Evolutionary conservation across 1,140 invertebrate species (phyloP).

Genomic region (Atta texana): DNA sequence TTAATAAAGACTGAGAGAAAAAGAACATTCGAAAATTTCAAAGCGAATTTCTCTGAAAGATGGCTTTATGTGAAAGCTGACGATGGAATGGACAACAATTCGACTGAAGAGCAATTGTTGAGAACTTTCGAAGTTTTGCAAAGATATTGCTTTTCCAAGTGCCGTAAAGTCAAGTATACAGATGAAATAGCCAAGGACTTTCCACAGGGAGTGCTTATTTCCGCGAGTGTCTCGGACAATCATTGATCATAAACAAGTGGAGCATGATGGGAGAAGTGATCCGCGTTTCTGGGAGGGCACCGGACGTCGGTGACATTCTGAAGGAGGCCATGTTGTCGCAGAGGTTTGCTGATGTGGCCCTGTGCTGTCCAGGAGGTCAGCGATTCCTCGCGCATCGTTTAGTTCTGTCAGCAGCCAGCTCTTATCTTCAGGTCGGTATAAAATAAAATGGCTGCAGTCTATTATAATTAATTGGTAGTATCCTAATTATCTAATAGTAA

Average conservation of each 20-base stretch:
- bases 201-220: constrained; percentile 7
- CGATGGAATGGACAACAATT: constrained; percentile 6
- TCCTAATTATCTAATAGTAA: not conserved
- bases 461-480: not conserved
- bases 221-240: not conserved
- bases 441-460: not conserved
- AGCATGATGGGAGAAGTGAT: constrained; percentile 76
- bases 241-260: constrained; percentile 28
- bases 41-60: not conserved
- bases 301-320: constrained; percentile 78
- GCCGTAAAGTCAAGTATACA: constrained; percentile 9
- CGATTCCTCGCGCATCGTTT: constrained; percentile 83
- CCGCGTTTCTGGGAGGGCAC: constrained; percentile 75
- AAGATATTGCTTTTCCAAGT: constrained; percentile 4
- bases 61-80: constrained; percentile 6
- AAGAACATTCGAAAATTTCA: not conserved
- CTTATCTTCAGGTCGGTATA: constrained; percentile 80
- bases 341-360: constrained; percentile 81
- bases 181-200: constrained; percentile 12
- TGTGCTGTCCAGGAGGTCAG: constrained; percentile 82
- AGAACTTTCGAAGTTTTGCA: not conserved
- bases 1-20: not conserved
- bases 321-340: constrained; percentile 80
- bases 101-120: constrained; percentile 13
- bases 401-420: constrained; percentile 82